phyloP scores from a whole-genome alignment of 2,888 invertebrate genomes.

The Calliscelio sp. region DNA sequence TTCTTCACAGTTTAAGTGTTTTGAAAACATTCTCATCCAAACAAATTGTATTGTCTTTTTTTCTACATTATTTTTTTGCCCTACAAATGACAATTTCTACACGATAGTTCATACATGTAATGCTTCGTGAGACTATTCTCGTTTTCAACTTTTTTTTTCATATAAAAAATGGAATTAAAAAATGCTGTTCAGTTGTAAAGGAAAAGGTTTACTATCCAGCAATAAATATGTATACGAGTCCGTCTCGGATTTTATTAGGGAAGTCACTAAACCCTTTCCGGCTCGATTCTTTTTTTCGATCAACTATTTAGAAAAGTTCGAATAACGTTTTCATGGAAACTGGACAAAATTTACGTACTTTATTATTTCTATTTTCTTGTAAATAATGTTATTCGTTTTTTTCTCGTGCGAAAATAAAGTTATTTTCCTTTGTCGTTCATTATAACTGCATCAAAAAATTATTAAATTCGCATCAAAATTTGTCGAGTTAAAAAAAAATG shows the following conservation, averaged over 20 bases:
- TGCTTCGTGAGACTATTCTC: background rate
- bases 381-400: background rate
- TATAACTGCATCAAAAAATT: slow-evolving; percentile 56
- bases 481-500: background rate
- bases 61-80: slow-evolving; percentile 38
- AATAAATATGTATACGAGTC: slow-evolving; percentile 59
- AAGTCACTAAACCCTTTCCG: slow-evolving; percentile 67
- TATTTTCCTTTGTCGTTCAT: slow-evolving; percentile 27
- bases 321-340: no score
- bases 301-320: slow-evolving; percentile 36
- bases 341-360: no score
- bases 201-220: slow-evolving; percentile 63
- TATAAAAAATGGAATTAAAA: slow-evolving; percentile 44
- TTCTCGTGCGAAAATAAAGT: background rate
- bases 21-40: slow-evolving; percentile 31
- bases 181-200: slow-evolving; percentile 40
- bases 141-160: no score
- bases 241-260: slow-evolving; percentile 57
- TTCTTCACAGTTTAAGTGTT: slow-evolving; percentile 24
- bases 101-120: slow-evolving; percentile 17
- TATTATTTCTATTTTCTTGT: no score
- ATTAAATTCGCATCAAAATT: slow-evolving; percentile 56
- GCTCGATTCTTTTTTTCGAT: slow-evolving; percentile 46
- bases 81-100: slow-evolving; percentile 42
- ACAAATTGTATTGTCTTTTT: slow-evolving; percentile 33